phyloP scores from a whole-genome alignment of 2,113 vertebrate genomes.

The Poecilia latipinna region DNA sequence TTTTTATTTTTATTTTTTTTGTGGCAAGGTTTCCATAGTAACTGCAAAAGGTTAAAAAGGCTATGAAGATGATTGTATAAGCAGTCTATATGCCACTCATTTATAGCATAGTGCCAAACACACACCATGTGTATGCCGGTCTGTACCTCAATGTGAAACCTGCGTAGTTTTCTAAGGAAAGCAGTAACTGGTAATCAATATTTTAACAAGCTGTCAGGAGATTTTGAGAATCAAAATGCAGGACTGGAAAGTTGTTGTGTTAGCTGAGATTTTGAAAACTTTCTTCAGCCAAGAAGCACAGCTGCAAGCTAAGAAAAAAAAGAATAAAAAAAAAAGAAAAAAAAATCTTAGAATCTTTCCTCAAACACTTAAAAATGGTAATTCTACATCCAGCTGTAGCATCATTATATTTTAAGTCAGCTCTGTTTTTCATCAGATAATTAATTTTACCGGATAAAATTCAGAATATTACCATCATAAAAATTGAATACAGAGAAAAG shows the following conservation, averaged over 20 bases:
- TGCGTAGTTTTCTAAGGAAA: not conserved
- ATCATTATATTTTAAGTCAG: not conserved
- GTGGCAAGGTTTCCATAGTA: constrained; percentile 79
- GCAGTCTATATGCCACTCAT: constrained; percentile 25
- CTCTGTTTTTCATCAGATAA: not conserved
- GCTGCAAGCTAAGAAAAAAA: not conserved
- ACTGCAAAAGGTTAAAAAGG: constrained; percentile 74
- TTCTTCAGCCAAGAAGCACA: constrained; percentile 11
- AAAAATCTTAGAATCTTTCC: not conserved
- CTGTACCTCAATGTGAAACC: not conserved
- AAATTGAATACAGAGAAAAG: not conserved
- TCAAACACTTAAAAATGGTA: not conserved
- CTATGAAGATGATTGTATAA: constrained; percentile 65
- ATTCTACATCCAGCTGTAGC: not conserved
- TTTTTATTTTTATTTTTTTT: constrained; percentile 44
- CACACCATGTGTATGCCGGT: constrained; percentile 35
- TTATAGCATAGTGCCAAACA: not conserved
- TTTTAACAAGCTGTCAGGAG: constrained; percentile 32
- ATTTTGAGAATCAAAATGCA: constrained; percentile 51
- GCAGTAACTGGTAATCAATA: constrained; percentile 8
- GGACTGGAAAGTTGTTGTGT: constrained; percentile 25
- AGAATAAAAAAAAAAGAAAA: not conserved
- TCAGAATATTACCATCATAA: not conserved
- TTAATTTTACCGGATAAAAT: not conserved
- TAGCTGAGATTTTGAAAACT: constrained; percentile 56